Evolutionary conservation across 2,113 vertebrate genomes (phyloP), one percentile per base, ranked within the genome.

Genomic region (Ailurus styani): DNA sequence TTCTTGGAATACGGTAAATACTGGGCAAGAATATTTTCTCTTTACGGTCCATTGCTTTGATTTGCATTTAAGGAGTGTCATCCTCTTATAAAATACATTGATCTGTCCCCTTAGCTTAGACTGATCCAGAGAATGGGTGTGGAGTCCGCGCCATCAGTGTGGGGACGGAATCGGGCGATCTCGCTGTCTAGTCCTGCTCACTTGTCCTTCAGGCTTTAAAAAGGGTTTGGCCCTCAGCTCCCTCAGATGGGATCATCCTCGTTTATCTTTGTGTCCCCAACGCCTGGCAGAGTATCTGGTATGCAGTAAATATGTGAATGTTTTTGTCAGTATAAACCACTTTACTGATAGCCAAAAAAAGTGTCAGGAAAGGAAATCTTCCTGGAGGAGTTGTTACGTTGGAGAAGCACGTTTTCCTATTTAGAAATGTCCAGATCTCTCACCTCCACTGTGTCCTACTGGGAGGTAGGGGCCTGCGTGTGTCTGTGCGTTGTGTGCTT

Each of bases 311-410:
- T 31, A 70, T 79, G 42, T 82, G 42, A 21, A 7, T 66, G 18
- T 60, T 97, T 96, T 86, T 82, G 45, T 47, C 31, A 82, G 72
- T 45, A 55, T 73, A 89, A 94, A 78, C 34, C 42, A 45, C 70
- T 78, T 88, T 84, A 52, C 81, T 40, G 45, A 23, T 50, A 62
- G 68, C 37, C 75, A 85, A 77, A 82, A 84, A 60, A 85, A 55
- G 9, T 91, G 2, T 57, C 79, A 75, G 68, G 64, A 72, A 68
- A 37, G 42, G 87, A 64, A 73, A 6, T 66, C 6, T 75, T 92
- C 70, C 60, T 47, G 14, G 34, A 72, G 72, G 12, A 85, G 52
- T 31, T 4, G 2, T 34, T 17, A 12, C 45, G 4, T 88, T 94
- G 45, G 34, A 83, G 73, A 90, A 78, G 34, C 64, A 77, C 40